These are phyloP conservation scores for Xenentodon cancila DNA, from an alignment of 2,797 vertebrate genomes.

Conservation along the genomic window DNA sequence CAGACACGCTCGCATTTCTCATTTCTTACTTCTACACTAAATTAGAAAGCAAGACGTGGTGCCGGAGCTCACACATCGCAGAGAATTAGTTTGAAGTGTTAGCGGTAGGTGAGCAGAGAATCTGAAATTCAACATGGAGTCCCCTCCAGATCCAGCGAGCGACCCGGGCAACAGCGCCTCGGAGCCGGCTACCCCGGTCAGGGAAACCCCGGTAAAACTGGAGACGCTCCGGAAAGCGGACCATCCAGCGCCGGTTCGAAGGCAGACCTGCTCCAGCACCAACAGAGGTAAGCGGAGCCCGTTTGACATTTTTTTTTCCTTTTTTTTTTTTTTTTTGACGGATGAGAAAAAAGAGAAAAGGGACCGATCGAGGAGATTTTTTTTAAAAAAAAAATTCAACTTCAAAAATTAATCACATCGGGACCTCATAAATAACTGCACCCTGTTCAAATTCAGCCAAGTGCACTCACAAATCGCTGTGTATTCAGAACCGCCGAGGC, in stretches of 20 bases:
- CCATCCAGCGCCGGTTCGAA: slow-evolving; percentile 89
- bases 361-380: slow-evolving; percentile 32
- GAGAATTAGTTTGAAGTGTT: slow-evolving; percentile 84
- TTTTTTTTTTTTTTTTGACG: not conserved
- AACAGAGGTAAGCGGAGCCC: slow-evolving; percentile 86
- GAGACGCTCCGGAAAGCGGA: slow-evolving; percentile 94
- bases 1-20: slow-evolving; percentile 88
- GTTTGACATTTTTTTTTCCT: slow-evolving; percentile 25
- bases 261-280: slow-evolving; percentile 92
- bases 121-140: slow-evolving; percentile 92
- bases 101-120: slow-evolving; percentile 69
- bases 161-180: slow-evolving; percentile 94
- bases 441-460: slow-evolving; percentile 18
- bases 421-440: slow-evolving; percentile 47
- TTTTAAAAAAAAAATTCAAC: slow-evolving; percentile 77
- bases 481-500: slow-evolving; percentile 22
- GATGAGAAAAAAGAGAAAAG: slow-evolving; percentile 19
- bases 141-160: slow-evolving; percentile 94
- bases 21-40: slow-evolving; percentile 94
- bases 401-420: slow-evolving; percentile 77
- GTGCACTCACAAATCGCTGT: slow-evolving; percentile 23
- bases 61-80: slow-evolving; percentile 87
- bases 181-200: slow-evolving; percentile 91
- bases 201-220: slow-evolving; percentile 93
- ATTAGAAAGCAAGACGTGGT: slow-evolving; percentile 90